Base-by-base conservation (phyloP, 1,140 invertebrate genomes). In the Dermatophagoides farinae region DNA sequence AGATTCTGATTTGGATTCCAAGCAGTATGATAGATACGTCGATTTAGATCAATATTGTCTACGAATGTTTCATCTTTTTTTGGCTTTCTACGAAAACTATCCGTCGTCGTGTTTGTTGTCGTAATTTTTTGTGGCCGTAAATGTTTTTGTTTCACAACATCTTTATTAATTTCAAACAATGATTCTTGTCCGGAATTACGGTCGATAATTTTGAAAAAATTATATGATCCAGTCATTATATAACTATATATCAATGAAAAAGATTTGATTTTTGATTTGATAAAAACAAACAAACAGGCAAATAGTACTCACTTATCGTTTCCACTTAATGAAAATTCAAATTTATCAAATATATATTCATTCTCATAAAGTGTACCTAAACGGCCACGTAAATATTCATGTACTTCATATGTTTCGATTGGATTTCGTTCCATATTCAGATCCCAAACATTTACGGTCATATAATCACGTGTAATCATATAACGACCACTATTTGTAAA, bases 341-440 rank as follows among this genome's bases (percentile, higher is more conserved):
- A 99, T 75, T 98, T 99, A 77, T 99, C 96, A 74, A 99, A 99
- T 73, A 99, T 99, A 74, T 92, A 98, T 75, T 99, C 96, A 75
- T 98, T 99, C 77, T 99, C 96, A 74, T 99, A 99, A 61, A 99
- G 75, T 60, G 90, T 92, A 78, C 95, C 98, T 69, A 99, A 73
- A 75, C 97, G 98, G 66, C 89, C 88, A 69, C 95, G 79, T 64
- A 99, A 78, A 76, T 97, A 53, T 22, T 39, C 46, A 25, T 53
- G 37, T 1, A 39, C 46, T 12, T 18, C n/a, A 25, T 55, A 60
- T 11, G 31, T 60, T 54, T 38, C 37, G 2, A 44, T 16, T 18
- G 41, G 41, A 14, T 39, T 60, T 51, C 22, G 60, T 11, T 37
- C 59, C 59, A 54, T 60, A n/a, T 60, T 60, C 23, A 53, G 22